Base-by-base conservation (phyloP, 2,888 invertebrate genomes). In the Gryllus longicercus region DNA sequence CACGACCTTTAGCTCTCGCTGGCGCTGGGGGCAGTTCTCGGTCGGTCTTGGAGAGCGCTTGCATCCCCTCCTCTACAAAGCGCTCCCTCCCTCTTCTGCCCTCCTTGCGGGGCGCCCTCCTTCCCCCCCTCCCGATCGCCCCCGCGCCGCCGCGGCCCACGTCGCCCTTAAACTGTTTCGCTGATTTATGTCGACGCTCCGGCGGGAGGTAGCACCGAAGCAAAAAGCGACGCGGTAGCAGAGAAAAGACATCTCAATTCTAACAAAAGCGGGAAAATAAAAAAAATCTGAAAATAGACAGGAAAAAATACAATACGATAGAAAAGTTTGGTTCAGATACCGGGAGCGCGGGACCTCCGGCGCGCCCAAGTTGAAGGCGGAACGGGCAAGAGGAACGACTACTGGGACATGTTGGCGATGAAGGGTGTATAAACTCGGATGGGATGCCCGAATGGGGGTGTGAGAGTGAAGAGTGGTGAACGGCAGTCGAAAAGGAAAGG, bases 81-180 rank as follows among this genome's bases (percentile, higher is more conserved):
- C 38, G 4, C 8, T 8, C 38, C 38, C 38, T 38, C 38, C 38
- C 5, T 38, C 3, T 38, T 38, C 38, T 38, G 38, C 38, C 38
- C 38, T 38, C 38, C 38, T 8, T 4, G 38, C 38, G 38, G 38
- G 38, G 38, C 38, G 38, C 38, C 38, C 38, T 38, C 38, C 8
- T 8, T 4, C 38, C 8, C 38, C 38, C 38, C 38, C 38, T 38
- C 38, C 38, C 38, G 8, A 38, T 38, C 38, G 38, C 38, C 38
- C 38, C 5, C 38, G 38, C 38, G 38, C 38, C 38, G 38, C 38
- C 8, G 38, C 38, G 38, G 38, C 38, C 63, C 63, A 3, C 63
- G n/a, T n/a, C 63, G 63, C n/a, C 63, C n/a, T 63, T 63, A 63
- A 63, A 63, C 63, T 63, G 63, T 63, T 63, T 63, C 63, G 63